A percentile compares a stretch with the other conserved stretches of the same genome.
These are phyloP conservation scores for Hydroisotoma schaefferi DNA, from an alignment of 2,888 invertebrate species.

Conservation along the genomic window DNA sequence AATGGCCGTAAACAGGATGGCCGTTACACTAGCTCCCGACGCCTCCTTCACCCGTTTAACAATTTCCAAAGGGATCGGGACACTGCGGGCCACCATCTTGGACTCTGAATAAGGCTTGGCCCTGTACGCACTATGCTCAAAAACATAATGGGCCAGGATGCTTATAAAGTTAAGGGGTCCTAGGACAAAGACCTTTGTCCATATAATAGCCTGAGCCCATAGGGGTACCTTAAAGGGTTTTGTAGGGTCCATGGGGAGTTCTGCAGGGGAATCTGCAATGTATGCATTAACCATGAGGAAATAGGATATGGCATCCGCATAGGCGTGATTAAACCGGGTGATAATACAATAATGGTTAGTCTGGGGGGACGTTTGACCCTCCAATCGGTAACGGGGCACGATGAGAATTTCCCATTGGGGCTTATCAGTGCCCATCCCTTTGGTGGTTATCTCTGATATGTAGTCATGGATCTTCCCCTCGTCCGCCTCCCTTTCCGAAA, in stretches of 20 bases:
- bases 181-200: conserved; percentile 35
- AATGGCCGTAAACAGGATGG: conserved; percentile 36
- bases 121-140: conserved; percentile 23
- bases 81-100: conserved; percentile 33
- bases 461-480: conserved; percentile 29
- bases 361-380: background rate
- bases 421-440: conserved; percentile 10
- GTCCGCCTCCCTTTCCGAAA: conserved; percentile 21
- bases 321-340: conserved; percentile 40
- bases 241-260: conserved; percentile 38
- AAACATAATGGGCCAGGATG: conserved; percentile 26
- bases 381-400: conserved; percentile 31
- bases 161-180: conserved; percentile 38
- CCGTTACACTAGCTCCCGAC: conserved; percentile 35
- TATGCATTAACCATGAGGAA: conserved; percentile 36
- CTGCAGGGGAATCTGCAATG: conserved; percentile 35
- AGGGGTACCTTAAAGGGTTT: conserved; percentile 34
- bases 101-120: conserved; percentile 23
- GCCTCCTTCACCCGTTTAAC: conserved; percentile 30
- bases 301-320: conserved; percentile 41
- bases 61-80: conserved; percentile 24
- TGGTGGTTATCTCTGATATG: conserved; percentile 19
- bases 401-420: conserved; percentile 44
- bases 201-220: conserved; percentile 32
- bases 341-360: conserved; percentile 33